Conservation (phyloP, 2,797 vertebrate species). For the Scolopax bukidnonensis region DNA sequence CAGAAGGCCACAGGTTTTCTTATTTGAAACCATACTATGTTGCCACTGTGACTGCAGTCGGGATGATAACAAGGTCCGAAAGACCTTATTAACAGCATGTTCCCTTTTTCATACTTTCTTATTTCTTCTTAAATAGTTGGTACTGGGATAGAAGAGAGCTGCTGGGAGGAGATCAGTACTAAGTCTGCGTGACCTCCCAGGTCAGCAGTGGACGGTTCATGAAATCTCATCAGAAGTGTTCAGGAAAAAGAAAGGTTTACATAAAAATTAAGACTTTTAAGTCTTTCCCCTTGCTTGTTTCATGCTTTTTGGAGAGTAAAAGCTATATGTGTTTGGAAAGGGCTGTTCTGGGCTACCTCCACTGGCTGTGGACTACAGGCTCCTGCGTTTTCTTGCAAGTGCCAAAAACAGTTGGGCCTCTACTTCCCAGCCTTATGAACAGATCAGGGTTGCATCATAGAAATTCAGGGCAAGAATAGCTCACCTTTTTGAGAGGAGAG, state of each 20-base stretch:
- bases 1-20: not conserved
- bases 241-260: not conserved
- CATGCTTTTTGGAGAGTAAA: not conserved
- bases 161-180: not conserved
- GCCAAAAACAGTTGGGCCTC: not conserved
- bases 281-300: not conserved
- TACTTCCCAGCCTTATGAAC: not conserved
- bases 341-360: not conserved
- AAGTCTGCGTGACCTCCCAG: not conserved
- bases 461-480: not conserved
- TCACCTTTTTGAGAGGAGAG: not conserved
- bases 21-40: not conserved
- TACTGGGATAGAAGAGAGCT: not conserved
- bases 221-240: not conserved
- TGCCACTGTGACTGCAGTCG: not conserved
- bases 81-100: not conserved
- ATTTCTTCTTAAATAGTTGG: not conserved
- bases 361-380: not conserved
- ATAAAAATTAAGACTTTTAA: not conserved
- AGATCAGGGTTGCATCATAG: not conserved
- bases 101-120: not conserved
- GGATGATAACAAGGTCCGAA: not conserved
- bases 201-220: not conserved
- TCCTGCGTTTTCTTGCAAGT: not conserved
- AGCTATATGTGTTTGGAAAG: not conserved